Base-by-base conservation (phyloP, 1,140 invertebrate genomes). In the Bursaphelenchus mucronatus region DNA sequence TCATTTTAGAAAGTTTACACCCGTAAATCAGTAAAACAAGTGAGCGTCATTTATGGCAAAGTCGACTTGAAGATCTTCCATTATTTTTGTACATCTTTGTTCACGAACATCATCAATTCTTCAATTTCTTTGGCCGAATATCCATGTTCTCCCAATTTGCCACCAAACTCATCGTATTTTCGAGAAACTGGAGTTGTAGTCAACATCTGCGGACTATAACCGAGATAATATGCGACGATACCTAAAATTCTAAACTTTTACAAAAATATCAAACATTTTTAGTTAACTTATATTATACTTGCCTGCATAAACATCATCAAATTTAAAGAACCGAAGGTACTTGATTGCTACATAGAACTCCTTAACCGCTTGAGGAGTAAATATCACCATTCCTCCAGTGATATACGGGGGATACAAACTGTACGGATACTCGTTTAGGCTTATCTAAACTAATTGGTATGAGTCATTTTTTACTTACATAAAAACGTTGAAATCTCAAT, bases 301-400 rank as follows among this genome's bases (percentile, higher is more conserved):
- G 74, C 71, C 73, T 13, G 74, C 61, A 63, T 71, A 79, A 55
- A 79, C 55, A 47, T 79, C 76, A 54, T 79, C 76, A 57, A 78
- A 75, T 17, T 61, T 64, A 55, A 70, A 79, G 30, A 73, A 40
- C 46, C 55, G 21, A 5, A 71, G 19, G 49, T 78, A 52, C 56
- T 79, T 59, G 21, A 68, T 64, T 13, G 71, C 76, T 15, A 46
- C 17, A 55, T 74, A 74, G 58, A 79, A 78, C 52, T 75, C 68
- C 17, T 39, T 13, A n/a, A 76, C 55, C 3, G 78, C 70, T 61
- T 64, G 71, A 9, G 58, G 50, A 17, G 76, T 63, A 3, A 78
- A 47, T 10, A 79, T 56, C 9, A 79, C 78, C 11, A 67, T 73
- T 11, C 76, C 76, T 43, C 67, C 76, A 7, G 75, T 57, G 21